Evolutionary conservation across 64 coral and sea anemone genomes (phyloP).

Genomic region (Orbicella faveolata): DNA sequence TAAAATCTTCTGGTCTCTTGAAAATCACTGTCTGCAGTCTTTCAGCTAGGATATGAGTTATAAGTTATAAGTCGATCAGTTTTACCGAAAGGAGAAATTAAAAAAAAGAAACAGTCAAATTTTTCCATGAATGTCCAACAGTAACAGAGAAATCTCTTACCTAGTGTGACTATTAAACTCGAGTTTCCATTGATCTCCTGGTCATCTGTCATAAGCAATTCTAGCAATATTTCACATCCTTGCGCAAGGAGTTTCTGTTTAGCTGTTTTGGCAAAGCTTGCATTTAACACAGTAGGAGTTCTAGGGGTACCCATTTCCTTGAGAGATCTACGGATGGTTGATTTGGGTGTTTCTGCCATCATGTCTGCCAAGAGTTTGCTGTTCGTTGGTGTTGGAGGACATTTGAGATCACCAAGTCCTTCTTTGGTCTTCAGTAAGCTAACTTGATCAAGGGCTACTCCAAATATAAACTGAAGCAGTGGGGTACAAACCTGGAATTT

Average conservation of each 20-base stretch:
- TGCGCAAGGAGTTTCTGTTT: conserved; percentile 70
- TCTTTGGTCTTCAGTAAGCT: conserved; percentile 83
- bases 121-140: too few relatives aligned
- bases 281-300: conserved; percentile 84
- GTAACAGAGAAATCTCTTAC: neutral
- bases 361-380: conserved; percentile 68
- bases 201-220: conserved; percentile 51
- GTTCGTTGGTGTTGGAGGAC: conserved; percentile 83
- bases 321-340: conserved; percentile 83
- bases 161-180: neutral
- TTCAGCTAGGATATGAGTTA: conserved; percentile 1
- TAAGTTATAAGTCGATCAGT: neutral
- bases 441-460: conserved; percentile 57
- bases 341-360: conserved; percentile 75
- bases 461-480: conserved; percentile 91
- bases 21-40: conserved; percentile 51
- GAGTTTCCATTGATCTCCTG: neutral
- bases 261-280: conserved; percentile 62
- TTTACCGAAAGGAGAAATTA: neutral
- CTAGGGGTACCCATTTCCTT: conserved; percentile 88
- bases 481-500: conserved; percentile 78
- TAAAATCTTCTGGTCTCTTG: conserved; percentile 52
- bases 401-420: conserved; percentile 76
- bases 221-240: conserved; percentile 71
- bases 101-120: too few relatives aligned